Conservation (phyloP, 2,888 invertebrate species). For the Stegophylla sp. region DNA sequence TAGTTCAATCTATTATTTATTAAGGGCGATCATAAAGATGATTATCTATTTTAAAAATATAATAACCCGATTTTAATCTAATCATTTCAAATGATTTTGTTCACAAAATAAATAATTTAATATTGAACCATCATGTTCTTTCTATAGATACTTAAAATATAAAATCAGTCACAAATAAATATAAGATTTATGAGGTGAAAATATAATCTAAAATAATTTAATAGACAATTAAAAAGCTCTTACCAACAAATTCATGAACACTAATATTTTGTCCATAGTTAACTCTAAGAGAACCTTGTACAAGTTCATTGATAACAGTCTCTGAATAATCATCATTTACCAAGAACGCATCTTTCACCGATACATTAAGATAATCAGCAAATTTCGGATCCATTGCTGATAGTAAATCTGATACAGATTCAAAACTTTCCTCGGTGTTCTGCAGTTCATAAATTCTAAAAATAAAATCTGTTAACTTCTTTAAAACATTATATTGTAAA, state of each 20-base stretch:
- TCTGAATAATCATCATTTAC: conserved; percentile 66
- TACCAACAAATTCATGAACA: conserved; percentile 70
- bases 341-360: conserved; percentile 65
- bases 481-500: conserved; percentile 14
- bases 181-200: neutral
- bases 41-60: no score
- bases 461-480: conserved; percentile 1
- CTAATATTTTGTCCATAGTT: conserved; percentile 71
- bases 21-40: no score
- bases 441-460: conserved; percentile 70
- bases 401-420: conserved; percentile 68
- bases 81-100: no score
- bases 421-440: conserved; percentile 67
- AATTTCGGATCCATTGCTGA: conserved; percentile 68
- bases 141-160: neutral
- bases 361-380: conserved; percentile 65
- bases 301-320: conserved; percentile 69
- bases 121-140: no score
- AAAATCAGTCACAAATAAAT: neutral
- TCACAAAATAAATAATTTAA: no score
- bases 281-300: conserved; percentile 67
- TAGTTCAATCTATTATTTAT: no score
- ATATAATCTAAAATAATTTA: neutral
- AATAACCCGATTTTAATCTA: no score
- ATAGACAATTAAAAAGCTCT: neutral